Evolutionary conservation across 1,140 invertebrate genomes (phyloP).

Genomic region (Anoplolepis gracilipes): DNA sequence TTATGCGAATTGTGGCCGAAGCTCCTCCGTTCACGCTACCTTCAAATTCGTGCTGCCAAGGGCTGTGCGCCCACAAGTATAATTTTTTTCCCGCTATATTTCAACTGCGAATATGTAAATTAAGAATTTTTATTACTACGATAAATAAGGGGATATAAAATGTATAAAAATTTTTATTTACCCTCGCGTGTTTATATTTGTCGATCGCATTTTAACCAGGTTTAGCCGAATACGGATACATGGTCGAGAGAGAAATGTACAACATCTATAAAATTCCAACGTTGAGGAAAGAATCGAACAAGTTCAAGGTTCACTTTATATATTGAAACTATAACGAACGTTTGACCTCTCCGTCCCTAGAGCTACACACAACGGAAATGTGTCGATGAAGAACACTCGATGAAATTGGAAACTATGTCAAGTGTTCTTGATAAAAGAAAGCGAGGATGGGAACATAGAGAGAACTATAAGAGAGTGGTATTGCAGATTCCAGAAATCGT

Average conservation of each 20-base stretch:
- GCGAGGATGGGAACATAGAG: background rate
- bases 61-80: background rate
- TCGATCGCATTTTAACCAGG: background rate
- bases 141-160: background rate
- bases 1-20: slow-evolving; percentile 48
- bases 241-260: background rate
- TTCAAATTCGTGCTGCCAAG: slow-evolving; percentile 33
- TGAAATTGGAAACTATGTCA: slow-evolving; percentile 69
- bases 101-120: slow-evolving; percentile 17
- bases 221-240: background rate
- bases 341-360: slow-evolving; percentile 44
- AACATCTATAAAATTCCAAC: background rate
- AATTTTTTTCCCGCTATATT: background rate
- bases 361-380: background rate
- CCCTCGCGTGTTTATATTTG: background rate
- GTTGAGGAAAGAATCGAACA: slow-evolving; percentile 16
- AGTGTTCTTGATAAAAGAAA: slow-evolving; percentile 48
- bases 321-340: background rate
- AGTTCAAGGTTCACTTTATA: slow-evolving; percentile 47
- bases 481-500: slow-evolving; percentile 18
- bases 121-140: slow-evolving; percentile 7
- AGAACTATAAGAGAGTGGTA: background rate
- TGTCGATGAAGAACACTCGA: slow-evolving; percentile 64
- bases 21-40: slow-evolving; percentile 46
- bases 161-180: background rate